Evolutionary conservation across 1,140 invertebrate genomes (phyloP), one percentile per base, ranked within the genome.

Genomic region (Xylocopa sonorina): DNA sequence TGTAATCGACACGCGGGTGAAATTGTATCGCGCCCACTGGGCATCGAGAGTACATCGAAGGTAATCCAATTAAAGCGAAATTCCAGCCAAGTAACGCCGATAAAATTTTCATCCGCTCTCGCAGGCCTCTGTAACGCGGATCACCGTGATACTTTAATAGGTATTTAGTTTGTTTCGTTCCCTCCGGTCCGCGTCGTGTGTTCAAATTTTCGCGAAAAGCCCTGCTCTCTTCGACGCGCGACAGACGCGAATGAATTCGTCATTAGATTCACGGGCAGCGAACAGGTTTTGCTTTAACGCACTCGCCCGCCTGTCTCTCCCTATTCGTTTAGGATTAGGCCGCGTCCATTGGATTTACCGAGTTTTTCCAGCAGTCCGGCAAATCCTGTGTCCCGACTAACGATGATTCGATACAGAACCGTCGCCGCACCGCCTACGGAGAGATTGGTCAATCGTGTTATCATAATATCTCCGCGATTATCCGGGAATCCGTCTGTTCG

Each of bases 381-480:
- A 90, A 91, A 91, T 91, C 89, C 90, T 73, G 76, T 88, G 55
- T 85, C 80, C 88, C 66, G 75, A 78, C 88, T 91, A 91, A 91
- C 89, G 90, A 91, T 91, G 88, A 91, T 91, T 91, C 88, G 87
- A 91, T 91, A 88, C 53, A 88, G 68, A 12, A 7, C 41, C 57
- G 78, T 73, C 63, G 41, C 50, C 12, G n/a, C 16, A 5, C n/a
- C 3, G 14, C 2, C 57, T 21, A 21, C 51, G 58, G 68, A 67
- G 68, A 67, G 82, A 86, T 81, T 82, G 86, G 58, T 63, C 87
- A 89, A 91, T 91, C 85, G 82, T 66, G 88, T 91, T 91, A 90
- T 87, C 90, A 89, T 91, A 91, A 91, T 91, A 90, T 91, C 90
- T 90, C 88, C 82, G 60, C 83, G 84, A 89, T 90, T 87, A 90